Base-by-base conservation (phyloP, 2,888 invertebrate genomes). In the Heliconius ethilla region DNA sequence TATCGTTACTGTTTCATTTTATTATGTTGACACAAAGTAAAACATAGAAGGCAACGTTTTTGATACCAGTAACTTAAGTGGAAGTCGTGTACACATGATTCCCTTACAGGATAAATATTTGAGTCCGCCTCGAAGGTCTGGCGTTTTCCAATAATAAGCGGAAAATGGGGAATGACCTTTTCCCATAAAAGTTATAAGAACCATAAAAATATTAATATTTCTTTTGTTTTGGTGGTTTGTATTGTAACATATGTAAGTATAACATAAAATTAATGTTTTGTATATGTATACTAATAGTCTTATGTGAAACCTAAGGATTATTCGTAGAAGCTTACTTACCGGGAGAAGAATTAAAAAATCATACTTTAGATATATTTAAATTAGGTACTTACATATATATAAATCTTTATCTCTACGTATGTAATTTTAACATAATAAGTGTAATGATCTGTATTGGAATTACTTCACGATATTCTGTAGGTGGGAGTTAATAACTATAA, bases 61-160 rank as follows among this genome's bases (percentile, higher is more conserved):
- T 59, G 55, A 33, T 33, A 33, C 33, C 13, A 72, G 51, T 59
- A 72, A 59, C 29, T 72, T 29, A 51, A 33, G 55, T 59, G 70
- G 33, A 25, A 72, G 37, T 59, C 25, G 59, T 37, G 33, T n/a
- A 72, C 29, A 59, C 55, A 70, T 11, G 51, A 67, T 25, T 59
- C 59, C 59, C 33, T 72, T 70, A 29, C 72, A 72, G 33, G 33
- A 33, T 59, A 72, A 72, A 72, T 72, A 59, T 72, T 72, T 72
- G 59, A 7, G 15, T 72, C 55, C 15, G 59, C 29, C 22, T 37
- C 7, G 33, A 37, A 29, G 33, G 33, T 59, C 55, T n/a, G n/a
- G 15, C 59, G 10, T n/a, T 72, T 72, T 59, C 59, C 72, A n/a
- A 72, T 59, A 59, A 72, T 69, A 45, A 40, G 37, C 37, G 69